Conservation (phyloP, 2,797 vertebrate species). For the Platalea minor region DNA sequence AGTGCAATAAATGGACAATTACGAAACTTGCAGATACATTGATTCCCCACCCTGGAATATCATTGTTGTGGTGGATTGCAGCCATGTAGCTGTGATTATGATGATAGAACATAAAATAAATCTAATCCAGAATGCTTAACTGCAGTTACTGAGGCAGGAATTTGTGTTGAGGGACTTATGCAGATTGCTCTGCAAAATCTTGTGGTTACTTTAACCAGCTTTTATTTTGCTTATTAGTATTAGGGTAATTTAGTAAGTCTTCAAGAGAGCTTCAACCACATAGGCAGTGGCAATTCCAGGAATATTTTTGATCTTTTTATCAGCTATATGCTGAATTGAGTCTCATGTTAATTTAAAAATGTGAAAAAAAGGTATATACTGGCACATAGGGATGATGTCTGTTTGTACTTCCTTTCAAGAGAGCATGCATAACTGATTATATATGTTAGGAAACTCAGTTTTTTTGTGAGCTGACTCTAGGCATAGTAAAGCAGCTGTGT, state of each 20-base stretch:
- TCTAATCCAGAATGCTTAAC: neutral
- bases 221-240: neutral
- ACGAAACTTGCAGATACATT: neutral
- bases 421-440: rapidly evolving
- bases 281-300: neutral
- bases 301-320: neutral
- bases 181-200: neutral
- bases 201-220: neutral
- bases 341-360: neutral
- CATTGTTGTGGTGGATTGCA: neutral
- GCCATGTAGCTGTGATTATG: neutral
- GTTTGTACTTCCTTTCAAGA: neutral
- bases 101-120: neutral
- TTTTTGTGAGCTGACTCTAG: neutral
- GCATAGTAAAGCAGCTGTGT: no score
- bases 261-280: constrained; percentile 4
- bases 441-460: rapidly evolving
- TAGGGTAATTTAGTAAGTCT: neutral
- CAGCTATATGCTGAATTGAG: neutral
- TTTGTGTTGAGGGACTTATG: neutral
- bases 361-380: neutral
- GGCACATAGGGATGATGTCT: neutral
- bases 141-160: neutral
- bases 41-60: neutral
- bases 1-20: constrained; percentile 37